Conservation (phyloP, 2,888 invertebrate genomes). For the Nasonovia ribisnigri region DNA sequence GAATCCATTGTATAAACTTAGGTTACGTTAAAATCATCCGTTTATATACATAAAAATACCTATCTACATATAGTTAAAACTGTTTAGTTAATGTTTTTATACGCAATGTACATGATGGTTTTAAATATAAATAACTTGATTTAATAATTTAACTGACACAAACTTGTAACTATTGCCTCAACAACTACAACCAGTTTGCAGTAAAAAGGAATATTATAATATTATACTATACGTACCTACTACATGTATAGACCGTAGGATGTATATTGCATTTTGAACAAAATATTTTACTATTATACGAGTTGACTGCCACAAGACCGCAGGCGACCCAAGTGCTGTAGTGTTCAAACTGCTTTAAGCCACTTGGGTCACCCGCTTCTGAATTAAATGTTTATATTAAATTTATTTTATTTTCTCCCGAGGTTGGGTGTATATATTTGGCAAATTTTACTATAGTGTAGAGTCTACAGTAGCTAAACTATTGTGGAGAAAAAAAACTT, state of each 20-base stretch:
- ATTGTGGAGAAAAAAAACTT: not conserved
- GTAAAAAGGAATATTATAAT: not conserved
- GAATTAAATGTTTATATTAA: not conserved
- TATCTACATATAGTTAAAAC: not conserved
- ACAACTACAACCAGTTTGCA: not conserved
- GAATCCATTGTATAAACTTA: not conserved
- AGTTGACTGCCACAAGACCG: not conserved
- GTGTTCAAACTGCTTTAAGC: not conserved
- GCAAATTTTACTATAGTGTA: not conserved
- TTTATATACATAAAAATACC: not conserved
- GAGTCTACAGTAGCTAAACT: not conserved
- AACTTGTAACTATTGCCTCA: not conserved
- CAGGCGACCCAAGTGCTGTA: not conserved
- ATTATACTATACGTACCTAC: not conserved
- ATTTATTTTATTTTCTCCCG: not conserved
- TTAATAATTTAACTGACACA: not conserved
- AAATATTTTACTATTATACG: not conserved
- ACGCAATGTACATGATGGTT: not conserved
- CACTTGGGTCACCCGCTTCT: not conserved
- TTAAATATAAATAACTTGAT: not conserved
- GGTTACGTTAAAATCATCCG: not conserved
- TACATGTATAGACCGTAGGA: no score
- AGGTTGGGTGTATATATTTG: not conserved
- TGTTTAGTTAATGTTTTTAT: not conserved
- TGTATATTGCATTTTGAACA: not conserved